Base-by-base conservation (phyloP, 1,140 invertebrate species). In the Campoletis sonorensis region DNA sequence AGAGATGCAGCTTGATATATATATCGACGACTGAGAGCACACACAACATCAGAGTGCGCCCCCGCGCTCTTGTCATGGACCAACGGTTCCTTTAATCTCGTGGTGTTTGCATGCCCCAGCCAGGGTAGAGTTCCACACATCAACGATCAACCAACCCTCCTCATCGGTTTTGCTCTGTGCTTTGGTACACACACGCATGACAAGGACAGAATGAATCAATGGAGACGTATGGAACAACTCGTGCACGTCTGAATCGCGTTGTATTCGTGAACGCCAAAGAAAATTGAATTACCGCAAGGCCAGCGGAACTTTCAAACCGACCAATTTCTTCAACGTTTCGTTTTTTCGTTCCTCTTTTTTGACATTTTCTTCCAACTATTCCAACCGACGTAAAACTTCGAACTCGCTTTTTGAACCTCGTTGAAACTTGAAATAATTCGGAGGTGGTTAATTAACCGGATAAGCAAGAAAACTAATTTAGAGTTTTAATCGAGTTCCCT, bases 71-170 rank as follows among this genome's bases (percentile, higher is more conserved):
- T 83, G 84, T 83, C 83, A 82, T 77, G 84, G 80, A 79, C 84
- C 85, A 86, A 84, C 86, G 85, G 86, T 88, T 89, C 85, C 87
- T 91, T 91, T 91, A 92, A 91, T 92, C 91, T 91, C 85, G 86
- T 84, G 83, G 87, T 92, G 90, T 91, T 91, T 92, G 90, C 90
- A 91, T 91, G 89, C 82, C 86, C 73, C 61, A 45, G 26, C 80
- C 26, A 45, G 40, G 71, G 40, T 70, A 21, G 8, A 58, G 51
- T 64, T 81, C 78, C 77, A 81, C 81, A 68, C 81, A 68, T 49
- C 37, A 71, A 81, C 83, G 75, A 83, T 76, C 81, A 80, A 80
- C 76, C 70, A 40, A 80, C 67, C 81, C 84, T 79, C 40, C 76
- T 45, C 72, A 80, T 79, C 86, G 84, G 86, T 85, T 84, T 79